Base-by-base conservation (phyloP, 2,888 invertebrate species). In the Tachina fera region DNA sequence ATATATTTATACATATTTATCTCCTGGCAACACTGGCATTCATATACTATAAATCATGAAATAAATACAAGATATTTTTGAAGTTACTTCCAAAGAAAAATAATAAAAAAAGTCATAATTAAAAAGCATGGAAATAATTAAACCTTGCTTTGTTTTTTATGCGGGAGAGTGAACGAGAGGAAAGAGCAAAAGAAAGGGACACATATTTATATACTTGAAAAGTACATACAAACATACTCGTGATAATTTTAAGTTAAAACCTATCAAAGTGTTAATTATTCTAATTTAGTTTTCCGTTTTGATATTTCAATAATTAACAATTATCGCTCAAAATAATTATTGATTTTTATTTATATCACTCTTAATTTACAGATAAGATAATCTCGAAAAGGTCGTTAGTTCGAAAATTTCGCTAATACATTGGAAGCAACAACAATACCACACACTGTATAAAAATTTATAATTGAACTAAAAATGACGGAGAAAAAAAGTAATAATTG, bases 361-460 rank as follows among this genome's bases (percentile, higher is more conserved):
- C 45, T 47, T 13, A 39, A 39, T 45, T 43, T 76, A 39, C 65
- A 45, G 39, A 47, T 71, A 31, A 58, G 13, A 51, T 43, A 65
- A 14, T 31, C 47, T 65, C 9, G n/a, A 75, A 72, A 76, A 65
- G 11, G 22, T 75, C 63, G 56, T 45, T 22, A 51, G 51, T 19
- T 45, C 14, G 56, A 65, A 9, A 8, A 67, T 51, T 8, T 19
- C 16, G 19, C 56, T 19, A 6, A 71, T 2, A 19, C 56, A 56
- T 72, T 14, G 47, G 22, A 41, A 6, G 39, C 14, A 63, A 49
- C 9, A 51, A 10, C 16, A 63, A 60, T 60, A 0, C 8, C 1
- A 41, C 1, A 41, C n/a, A 31, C 2, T 1, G 22, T 31, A 43
- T 14, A 43, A 11, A 0, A 45, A 58, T 58, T 14, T 2, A 22